Conservation (phyloP, 2,888 invertebrate species). For the Drosophila nr. perissopoda region DNA sequence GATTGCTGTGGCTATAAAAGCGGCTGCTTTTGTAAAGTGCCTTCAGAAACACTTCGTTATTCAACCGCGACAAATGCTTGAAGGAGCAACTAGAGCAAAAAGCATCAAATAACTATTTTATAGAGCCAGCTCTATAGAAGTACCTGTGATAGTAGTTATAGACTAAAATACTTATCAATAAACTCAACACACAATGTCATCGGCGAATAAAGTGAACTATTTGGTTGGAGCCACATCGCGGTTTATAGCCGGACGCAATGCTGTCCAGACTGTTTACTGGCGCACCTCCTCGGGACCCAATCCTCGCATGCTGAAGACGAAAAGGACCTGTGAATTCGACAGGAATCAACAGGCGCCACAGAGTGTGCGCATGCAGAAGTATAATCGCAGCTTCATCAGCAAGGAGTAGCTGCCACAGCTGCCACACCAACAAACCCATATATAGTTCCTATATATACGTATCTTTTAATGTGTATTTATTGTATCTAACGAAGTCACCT, state of each 20-base stretch:
- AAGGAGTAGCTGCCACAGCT: slow-evolving; percentile 24
- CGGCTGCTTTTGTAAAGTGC: background rate
- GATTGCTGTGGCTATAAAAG: slow-evolving; percentile 68
- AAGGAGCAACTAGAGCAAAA: slow-evolving; percentile 1
- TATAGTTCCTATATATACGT: slow-evolving; percentile 22
- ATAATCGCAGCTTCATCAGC: slow-evolving; percentile 71
- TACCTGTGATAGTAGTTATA: slow-evolving; percentile 56
- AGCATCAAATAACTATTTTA: background rate
- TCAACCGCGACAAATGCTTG: slow-evolving; percentile 21
- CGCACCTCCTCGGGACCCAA: slow-evolving; percentile 85
- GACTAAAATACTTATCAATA: background rate
- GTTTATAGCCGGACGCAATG: slow-evolving; percentile 90
- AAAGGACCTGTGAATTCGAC: slow-evolving; percentile 87
- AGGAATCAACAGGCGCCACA: slow-evolving; percentile 85
- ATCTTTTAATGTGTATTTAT: slow-evolving; percentile 17
- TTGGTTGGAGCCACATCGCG: slow-evolving; percentile 90
- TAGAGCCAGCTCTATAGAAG: slow-evolving; percentile 30
- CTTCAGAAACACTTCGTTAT: slow-evolving; percentile 43
- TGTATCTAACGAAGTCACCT: background rate
- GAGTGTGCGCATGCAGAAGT: slow-evolving; percentile 84
- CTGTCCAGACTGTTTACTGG: slow-evolving; percentile 92
- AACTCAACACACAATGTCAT: slow-evolving; percentile 58
- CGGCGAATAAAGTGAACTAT: slow-evolving; percentile 84
- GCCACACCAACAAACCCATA: background rate
- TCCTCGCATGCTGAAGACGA: slow-evolving; percentile 86